Evolutionary conservation across 2,113 vertebrate species (phyloP).

Genomic region (Pelecanus crispus): DNA sequence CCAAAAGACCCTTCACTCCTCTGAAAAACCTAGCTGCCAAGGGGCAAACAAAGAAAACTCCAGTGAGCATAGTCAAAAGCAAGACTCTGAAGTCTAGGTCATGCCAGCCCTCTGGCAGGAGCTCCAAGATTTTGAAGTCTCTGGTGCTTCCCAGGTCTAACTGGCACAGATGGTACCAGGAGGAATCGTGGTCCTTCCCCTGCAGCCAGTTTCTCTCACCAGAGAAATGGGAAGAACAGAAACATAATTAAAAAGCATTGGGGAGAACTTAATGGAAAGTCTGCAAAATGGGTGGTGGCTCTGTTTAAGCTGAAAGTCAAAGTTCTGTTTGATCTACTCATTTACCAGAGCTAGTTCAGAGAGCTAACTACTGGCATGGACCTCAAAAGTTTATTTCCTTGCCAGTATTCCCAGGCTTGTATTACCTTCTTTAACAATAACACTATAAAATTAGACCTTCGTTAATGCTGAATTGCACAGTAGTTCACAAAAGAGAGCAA

Average conservation of each 20-base stretch:
- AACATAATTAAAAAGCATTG: not conserved
- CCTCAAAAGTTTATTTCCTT: slow-evolving; percentile 16
- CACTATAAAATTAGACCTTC: slow-evolving; percentile 15
- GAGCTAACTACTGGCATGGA: not conserved
- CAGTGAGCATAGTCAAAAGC: not conserved
- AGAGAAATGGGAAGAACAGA: not conserved
- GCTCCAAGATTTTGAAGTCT: not conserved
- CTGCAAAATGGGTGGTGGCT: not conserved
- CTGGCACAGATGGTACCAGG: not conserved
- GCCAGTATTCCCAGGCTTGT: not conserved
- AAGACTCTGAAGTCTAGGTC: not conserved
- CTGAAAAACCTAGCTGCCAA: not conserved
- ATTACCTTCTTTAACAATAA: not conserved
- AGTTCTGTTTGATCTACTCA: slow-evolving; percentile 18
- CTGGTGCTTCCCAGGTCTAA: not conserved
- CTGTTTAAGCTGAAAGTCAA: not conserved
- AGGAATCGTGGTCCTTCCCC: not conserved
- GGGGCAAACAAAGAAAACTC: not conserved
- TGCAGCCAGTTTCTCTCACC: not conserved
- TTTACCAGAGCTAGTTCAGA: slow-evolving; percentile 11
- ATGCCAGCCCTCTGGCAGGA: not conserved
- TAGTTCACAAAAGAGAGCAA: not conserved
- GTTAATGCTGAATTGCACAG: not conserved
- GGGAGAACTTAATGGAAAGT: not conserved
- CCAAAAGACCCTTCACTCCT: not conserved